Conservation (phyloP, 2,888 invertebrate species). For the Agonopterix alstromeriana region DNA sequence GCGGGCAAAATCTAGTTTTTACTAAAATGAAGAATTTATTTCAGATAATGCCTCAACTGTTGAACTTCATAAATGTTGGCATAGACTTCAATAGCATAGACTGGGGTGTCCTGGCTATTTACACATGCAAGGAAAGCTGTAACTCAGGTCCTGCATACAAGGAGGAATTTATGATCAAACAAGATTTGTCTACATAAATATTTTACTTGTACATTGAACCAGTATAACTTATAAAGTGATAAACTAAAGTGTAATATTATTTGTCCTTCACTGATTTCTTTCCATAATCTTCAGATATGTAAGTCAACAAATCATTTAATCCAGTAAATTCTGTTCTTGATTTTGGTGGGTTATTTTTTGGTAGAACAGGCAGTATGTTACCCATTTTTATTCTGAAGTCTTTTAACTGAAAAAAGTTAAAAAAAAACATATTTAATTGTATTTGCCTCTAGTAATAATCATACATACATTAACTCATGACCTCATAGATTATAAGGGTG, state of each 20-base stretch:
- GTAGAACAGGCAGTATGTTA: conserved; percentile 83
- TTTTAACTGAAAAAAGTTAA: conserved; percentile 75
- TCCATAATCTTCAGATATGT: conserved; percentile 79
- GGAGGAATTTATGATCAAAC: conserved; percentile 88
- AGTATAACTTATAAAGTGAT: neutral
- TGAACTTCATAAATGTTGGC: conserved; percentile 82
- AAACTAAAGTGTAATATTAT: conserved; percentile 14
- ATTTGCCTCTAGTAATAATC: too few relatives aligned
- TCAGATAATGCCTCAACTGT: conserved; percentile 82
- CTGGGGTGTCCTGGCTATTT: conserved; percentile 93
- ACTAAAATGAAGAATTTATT: neutral
- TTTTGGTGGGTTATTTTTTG: conserved; percentile 85
- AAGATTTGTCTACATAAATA: conserved; percentile 79
- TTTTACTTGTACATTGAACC: conserved; percentile 2
- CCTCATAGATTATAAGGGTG: too few relatives aligned
- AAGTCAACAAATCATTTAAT: conserved; percentile 89
- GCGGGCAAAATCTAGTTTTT: too few relatives aligned
- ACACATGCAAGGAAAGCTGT: conserved; percentile 91
- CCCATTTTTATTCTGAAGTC: conserved; percentile 92
- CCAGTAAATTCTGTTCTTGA: conserved; percentile 92
- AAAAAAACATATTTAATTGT: too few relatives aligned
- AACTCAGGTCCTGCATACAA: conserved; percentile 80
- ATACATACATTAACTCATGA: too few relatives aligned
- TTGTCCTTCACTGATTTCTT: conserved; percentile 36
- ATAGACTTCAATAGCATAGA: conserved; percentile 81